Conservation (phyloP, 2,797 vertebrate genomes). For the Anisognathus igniventris region DNA sequence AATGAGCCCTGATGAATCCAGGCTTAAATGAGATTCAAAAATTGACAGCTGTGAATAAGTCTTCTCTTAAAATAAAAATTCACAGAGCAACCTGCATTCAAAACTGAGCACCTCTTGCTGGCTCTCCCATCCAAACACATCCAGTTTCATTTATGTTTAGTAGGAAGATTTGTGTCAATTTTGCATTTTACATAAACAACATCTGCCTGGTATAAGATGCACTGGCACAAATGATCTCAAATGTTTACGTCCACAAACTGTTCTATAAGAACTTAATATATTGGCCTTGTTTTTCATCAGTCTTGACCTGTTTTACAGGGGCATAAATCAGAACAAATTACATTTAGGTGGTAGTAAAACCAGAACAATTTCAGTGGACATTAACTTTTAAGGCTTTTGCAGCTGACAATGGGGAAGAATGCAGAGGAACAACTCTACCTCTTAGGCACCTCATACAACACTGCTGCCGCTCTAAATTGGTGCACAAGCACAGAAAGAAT, state of each 20-base stretch:
- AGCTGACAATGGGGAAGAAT: background rate
- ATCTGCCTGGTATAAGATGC: background rate
- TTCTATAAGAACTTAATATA: background rate
- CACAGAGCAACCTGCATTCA: background rate
- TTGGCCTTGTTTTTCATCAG: background rate
- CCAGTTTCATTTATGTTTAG: background rate
- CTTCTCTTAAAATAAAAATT: background rate
- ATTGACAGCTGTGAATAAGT: background rate
- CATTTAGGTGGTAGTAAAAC: background rate
- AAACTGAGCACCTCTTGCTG: background rate
- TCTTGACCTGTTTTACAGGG: background rate
- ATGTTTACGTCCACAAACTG: background rate
- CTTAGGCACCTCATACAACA: background rate
- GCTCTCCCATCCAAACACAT: background rate
- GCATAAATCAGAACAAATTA: slow-evolving; percentile 25
- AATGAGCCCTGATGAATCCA: background rate
- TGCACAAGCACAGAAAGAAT: background rate
- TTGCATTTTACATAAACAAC: background rate
- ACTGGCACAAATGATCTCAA: background rate
- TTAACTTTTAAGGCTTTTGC: slow-evolving; percentile 25
- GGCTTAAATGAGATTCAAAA: background rate
- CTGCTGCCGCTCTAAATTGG: background rate
- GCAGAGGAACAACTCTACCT: background rate
- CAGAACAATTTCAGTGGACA: background rate
- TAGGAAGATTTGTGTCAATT: background rate